Conservation (phyloP, 2,113 vertebrate genomes). For the Panthera tigris region DNA sequence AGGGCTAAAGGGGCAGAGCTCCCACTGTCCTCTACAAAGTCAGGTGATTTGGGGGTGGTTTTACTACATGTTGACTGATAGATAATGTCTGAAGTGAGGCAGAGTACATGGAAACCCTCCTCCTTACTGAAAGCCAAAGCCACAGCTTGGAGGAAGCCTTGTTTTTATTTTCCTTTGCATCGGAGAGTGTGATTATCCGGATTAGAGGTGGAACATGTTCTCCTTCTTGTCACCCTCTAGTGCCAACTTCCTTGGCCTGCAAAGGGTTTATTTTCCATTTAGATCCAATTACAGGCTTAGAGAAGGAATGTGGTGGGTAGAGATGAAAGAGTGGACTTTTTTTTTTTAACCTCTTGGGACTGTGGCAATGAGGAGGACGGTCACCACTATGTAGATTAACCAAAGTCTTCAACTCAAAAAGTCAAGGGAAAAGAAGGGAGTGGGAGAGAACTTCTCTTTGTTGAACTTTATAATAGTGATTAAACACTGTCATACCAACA, state of each 20-base stretch:
- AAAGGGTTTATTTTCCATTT: slow-evolving; percentile 59
- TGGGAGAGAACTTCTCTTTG: too few species aligned
- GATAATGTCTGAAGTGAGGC: not conserved
- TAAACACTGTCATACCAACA: not conserved
- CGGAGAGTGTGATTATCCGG: slow-evolving; percentile 10
- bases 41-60: not conserved
- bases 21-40: not conserved
- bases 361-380: not conserved
- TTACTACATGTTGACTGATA: not conserved
- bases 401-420: not conserved
- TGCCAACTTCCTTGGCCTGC: slow-evolving; percentile 59
- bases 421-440: not conserved
- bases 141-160: not conserved
- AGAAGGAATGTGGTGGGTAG: slow-evolving; percentile 59
- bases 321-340: slow-evolving; percentile 60
- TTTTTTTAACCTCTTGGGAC: slow-evolving; percentile 28
- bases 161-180: slow-evolving; percentile 46
- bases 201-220: slow-evolving; percentile 58
- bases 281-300: slow-evolving; percentile 71
- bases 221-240: slow-evolving; percentile 32
- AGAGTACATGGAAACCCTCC: not conserved
- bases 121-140: not conserved
- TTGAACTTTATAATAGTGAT: not conserved
- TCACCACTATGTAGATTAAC: not conserved
- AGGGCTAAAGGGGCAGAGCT: not conserved